Percentiles rank a stretch among this genome's conserved stretches.
Evolutionary conservation across 2,797 vertebrate genomes (phyloP).

Genomic region (Nannoperca australis): DNA sequence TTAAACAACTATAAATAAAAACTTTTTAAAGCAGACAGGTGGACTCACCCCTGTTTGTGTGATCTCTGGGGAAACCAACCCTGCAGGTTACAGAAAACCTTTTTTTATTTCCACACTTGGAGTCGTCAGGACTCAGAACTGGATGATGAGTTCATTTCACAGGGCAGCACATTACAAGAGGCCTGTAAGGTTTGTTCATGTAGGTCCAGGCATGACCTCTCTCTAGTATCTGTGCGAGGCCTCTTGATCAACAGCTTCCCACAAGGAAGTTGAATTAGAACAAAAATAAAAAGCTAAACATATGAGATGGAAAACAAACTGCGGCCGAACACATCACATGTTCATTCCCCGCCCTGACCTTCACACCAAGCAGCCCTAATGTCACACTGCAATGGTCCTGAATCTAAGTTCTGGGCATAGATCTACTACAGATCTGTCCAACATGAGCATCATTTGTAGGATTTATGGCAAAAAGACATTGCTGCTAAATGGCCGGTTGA

Average conservation of each 20-base stretch:
- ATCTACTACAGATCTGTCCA: not conserved
- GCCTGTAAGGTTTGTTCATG: not conserved
- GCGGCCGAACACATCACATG: not conserved
- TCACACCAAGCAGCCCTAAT: not conserved
- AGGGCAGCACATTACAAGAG: not conserved
- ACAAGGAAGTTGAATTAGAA: too few relatives aligned
- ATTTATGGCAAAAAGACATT: not conserved
- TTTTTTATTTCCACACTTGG: too few relatives aligned
- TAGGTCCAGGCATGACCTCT: not conserved
- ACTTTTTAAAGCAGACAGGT: not conserved
- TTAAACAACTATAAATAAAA: not conserved
- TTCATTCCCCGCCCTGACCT: not conserved
- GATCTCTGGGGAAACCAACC: not conserved
- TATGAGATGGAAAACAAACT: not conserved
- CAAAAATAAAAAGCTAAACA: not conserved
- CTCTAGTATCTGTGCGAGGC: rapidly evolving
- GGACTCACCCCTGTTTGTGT: too few relatives aligned
- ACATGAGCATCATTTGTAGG: not conserved
- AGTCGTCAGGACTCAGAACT: not conserved
- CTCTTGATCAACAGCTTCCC: not conserved
- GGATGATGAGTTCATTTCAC: not conserved
- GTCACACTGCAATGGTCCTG: not conserved
- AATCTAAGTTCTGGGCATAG: too few relatives aligned
- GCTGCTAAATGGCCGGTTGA: not conserved
- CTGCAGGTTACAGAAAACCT: not conserved